A percentile compares a stretch with the other conserved stretches of the same genome.
phyloP scores from a whole-genome alignment of 2,888 invertebrate species.

The Margaritifera margaritifera region DNA sequence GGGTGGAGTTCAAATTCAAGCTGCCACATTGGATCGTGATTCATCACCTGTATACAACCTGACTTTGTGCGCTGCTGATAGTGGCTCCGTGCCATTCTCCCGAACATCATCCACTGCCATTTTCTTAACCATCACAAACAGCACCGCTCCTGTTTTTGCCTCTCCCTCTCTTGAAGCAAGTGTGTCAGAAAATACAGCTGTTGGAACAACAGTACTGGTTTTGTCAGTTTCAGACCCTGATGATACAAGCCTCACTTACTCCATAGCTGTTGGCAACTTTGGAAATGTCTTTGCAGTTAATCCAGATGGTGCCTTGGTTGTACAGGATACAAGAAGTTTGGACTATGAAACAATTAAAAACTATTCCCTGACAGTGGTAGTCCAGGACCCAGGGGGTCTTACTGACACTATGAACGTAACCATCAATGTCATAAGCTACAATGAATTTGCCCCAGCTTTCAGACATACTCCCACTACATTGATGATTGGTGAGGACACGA shows the following conservation, averaged over 20 bases:
- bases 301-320: constrained; percentile 28
- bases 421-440: constrained; percentile 44
- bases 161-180: constrained; percentile 40
- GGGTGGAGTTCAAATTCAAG: constrained; percentile 39
- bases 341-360: constrained; percentile 44
- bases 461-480: constrained; percentile 20
- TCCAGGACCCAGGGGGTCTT: constrained; percentile 89
- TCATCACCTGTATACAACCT: constrained; percentile 43
- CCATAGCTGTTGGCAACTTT: constrained; percentile 26
- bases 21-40: constrained; percentile 43
- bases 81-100: constrained; percentile 21
- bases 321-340: constrained; percentile 29
- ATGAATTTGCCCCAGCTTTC: constrained; percentile 51
- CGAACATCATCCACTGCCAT: constrained; percentile 31
- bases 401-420: constrained; percentile 84
- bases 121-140: constrained; percentile 41
- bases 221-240: constrained; percentile 51
- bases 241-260: constrained; percentile 39
- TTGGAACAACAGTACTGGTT: constrained; percentile 35
- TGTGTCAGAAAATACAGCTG: constrained; percentile 47
- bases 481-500: constrained; percentile 46
- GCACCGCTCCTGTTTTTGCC: constrained; percentile 47
- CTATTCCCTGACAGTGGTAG: constrained; percentile 78
- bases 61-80: constrained; percentile 31
- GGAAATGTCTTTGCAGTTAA: constrained; percentile 43